Percentiles rank a stretch among this genome's conserved stretches.
phyloP scores from a whole-genome alignment of 2,113 vertebrate genomes.

The Cyanoliseus patagonus region DNA sequence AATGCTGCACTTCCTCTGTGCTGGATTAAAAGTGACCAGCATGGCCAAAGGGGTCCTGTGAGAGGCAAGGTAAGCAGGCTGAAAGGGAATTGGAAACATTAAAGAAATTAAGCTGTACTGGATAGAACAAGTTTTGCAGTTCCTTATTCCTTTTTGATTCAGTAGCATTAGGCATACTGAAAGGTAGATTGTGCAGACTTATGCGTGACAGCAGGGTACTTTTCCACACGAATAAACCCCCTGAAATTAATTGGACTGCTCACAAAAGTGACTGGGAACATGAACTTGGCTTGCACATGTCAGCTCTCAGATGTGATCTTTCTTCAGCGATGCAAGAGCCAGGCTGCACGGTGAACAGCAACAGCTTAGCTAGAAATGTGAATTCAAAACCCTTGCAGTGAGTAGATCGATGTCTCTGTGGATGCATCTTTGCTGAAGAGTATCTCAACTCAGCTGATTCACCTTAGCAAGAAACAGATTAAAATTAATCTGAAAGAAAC shows the following conservation, averaged over 20 bases:
- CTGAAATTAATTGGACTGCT: conserved; percentile 16
- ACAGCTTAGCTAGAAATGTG: neutral
- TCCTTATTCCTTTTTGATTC: conserved; percentile 26
- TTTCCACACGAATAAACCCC: neutral
- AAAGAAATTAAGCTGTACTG: conserved; percentile 47
- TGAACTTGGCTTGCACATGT: neutral
- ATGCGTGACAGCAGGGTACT: neutral
- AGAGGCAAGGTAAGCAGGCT: conserved; percentile 29
- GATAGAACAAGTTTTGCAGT: conserved; percentile 56
- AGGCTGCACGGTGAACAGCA: neutral
- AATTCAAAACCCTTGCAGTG: fast-evolving
- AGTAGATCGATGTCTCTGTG: neutral
- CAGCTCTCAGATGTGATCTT: neutral
- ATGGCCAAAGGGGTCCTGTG: neutral
- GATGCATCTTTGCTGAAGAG: neutral
- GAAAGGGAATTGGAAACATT: conserved; percentile 48
- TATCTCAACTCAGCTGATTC: neutral
- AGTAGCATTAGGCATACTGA: neutral
- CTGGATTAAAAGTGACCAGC: conserved; percentile 16
- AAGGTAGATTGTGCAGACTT: neutral
- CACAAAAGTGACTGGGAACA: neutral
- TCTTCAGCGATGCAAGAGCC: neutral
- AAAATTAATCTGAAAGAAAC: neutral
- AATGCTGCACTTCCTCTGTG: neutral
- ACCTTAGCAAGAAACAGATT: neutral